phyloP scores from a whole-genome alignment of 2,797 vertebrate species.

The Cyprinodon diabolis region DNA sequence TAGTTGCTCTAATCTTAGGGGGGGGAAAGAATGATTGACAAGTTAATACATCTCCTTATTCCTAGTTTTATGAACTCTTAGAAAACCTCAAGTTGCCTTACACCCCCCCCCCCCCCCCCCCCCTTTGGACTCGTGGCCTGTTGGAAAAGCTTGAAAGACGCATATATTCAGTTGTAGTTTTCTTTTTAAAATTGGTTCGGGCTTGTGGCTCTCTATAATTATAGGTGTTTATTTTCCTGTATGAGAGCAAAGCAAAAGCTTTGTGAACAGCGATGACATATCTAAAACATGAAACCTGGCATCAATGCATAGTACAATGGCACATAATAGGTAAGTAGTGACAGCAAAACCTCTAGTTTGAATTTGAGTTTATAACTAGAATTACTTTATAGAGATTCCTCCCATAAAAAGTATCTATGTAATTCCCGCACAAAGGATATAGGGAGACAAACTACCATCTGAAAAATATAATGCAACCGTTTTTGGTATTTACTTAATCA shows the following conservation, averaged over 20 bases:
- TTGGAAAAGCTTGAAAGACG: not conserved
- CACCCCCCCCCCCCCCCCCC: no score
- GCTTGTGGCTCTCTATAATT: not conserved
- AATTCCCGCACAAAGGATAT: not conserved
- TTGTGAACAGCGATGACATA: not conserved
- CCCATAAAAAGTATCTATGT: not conserved
- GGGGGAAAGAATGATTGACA: conserved; percentile 52
- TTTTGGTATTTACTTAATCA: no score
- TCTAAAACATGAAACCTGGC: not conserved
- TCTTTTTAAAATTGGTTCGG: not conserved
- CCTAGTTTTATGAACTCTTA: conserved; percentile 11
- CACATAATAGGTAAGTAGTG: not conserved
- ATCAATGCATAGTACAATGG: not conserved
- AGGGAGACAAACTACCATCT: not conserved
- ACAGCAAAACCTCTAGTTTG: not conserved
- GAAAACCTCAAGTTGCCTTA: not conserved
- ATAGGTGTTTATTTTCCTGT: not conserved
- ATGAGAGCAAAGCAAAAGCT: not conserved
- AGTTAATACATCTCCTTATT: conserved; percentile 55
- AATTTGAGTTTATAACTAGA: not conserved
- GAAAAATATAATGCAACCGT: no score
- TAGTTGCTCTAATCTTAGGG: conserved; percentile 54
- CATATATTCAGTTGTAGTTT: not conserved
- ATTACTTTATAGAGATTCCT: not conserved
- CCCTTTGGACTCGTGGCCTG: not conserved